Conservation (phyloP, 2,888 invertebrate species). For the Yponomeuta sedellus region DNA sequence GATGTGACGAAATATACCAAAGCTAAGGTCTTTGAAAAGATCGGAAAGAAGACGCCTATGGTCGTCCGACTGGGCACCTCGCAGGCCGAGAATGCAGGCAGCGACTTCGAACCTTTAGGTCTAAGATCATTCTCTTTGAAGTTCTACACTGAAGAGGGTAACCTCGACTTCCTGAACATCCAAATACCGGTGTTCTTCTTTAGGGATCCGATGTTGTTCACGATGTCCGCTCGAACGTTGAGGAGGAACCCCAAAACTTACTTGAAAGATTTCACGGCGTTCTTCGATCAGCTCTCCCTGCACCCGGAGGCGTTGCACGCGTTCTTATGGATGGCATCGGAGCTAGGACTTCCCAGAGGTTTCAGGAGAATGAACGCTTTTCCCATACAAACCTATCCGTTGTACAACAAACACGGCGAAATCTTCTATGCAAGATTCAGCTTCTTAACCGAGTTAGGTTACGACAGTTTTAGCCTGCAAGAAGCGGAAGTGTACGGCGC, state of each 20-base stretch:
- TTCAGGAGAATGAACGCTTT: conserved; percentile 91
- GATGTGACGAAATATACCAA: conserved; percentile 78
- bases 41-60: conserved; percentile 73
- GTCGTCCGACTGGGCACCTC: conserved; percentile 74
- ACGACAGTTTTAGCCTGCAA: conserved; percentile 80
- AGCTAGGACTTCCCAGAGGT: conserved; percentile 92
- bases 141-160: conserved; percentile 88
- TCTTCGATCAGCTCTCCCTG: conserved; percentile 90
- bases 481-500: conserved; percentile 74
- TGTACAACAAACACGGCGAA: conserved; percentile 81
- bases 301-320: conserved; percentile 87
- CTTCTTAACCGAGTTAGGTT: conserved; percentile 88
- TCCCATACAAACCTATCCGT: conserved; percentile 89
- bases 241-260: conserved; percentile 90
- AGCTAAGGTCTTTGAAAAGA: conserved; percentile 66
- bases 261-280: conserved; percentile 88
- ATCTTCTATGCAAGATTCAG: conserved; percentile 88
- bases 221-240: conserved; percentile 92
- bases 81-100: conserved; percentile 79
- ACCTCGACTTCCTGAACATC: conserved; percentile 90
- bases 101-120: conserved; percentile 63
- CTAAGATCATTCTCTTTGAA: conserved; percentile 85
- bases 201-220: conserved; percentile 87
- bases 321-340: conserved; percentile 84
- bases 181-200: conserved; percentile 91